phyloP scores from a whole-genome alignment of 2,797 vertebrate genomes.

The Saguinus oedipus region DNA sequence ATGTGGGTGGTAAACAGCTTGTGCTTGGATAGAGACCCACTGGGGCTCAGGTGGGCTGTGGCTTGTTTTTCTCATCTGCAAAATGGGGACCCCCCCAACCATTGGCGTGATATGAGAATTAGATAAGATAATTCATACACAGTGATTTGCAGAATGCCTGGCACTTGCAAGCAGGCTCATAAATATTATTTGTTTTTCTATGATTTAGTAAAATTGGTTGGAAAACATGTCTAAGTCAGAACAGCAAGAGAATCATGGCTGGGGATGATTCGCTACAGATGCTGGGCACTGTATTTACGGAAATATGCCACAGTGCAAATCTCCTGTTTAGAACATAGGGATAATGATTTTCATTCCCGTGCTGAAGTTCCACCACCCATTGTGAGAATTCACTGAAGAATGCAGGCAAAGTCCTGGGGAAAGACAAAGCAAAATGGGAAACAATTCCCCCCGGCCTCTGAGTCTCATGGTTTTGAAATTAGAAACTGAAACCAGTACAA shows the following conservation, averaged over 20 bases:
- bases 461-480: not conserved
- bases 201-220: not conserved
- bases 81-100: not conserved
- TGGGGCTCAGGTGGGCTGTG: not conserved
- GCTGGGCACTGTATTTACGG: not conserved
- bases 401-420: not conserved
- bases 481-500: constrained; percentile 43
- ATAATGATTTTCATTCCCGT: not conserved
- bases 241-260: not conserved
- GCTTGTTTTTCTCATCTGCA: not conserved
- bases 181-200: not conserved
- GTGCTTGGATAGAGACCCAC: not conserved
- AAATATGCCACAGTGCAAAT: not conserved
- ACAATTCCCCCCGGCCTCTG: constrained; percentile 25
- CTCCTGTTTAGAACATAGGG: not conserved
- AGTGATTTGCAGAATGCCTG: not conserved
- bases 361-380: not conserved
- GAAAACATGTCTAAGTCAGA: not conserved
- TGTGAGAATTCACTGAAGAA: constrained; percentile 6
- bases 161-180: not conserved
- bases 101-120: not conserved
- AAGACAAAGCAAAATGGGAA: constrained; percentile 42
- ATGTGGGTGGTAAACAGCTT: not conserved
- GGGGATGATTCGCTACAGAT: not conserved
- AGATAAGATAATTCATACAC: not conserved